A percentile compares a stretch with the other conserved stretches of the same genome.
Evolutionary conservation across 1,140 invertebrate genomes (phyloP).

Genomic region (Bombus soroeensis): DNA sequence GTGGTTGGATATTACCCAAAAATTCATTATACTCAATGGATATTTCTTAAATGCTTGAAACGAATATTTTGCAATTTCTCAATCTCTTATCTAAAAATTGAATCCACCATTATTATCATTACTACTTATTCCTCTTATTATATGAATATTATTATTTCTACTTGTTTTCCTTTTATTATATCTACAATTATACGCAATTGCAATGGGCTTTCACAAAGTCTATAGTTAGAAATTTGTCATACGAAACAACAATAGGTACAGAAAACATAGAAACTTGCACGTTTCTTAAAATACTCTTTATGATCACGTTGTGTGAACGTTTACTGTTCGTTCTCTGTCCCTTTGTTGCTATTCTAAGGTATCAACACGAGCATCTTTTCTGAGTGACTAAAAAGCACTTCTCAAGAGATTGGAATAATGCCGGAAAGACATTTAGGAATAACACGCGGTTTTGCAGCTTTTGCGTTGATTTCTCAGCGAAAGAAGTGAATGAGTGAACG

Average conservation of each 20-base stretch:
- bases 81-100: neutral
- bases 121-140: neutral
- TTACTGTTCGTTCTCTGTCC: neutral
- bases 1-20: neutral
- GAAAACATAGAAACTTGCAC: neutral
- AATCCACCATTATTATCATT: neutral
- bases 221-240: slow-evolving; percentile 6
- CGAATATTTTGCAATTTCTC: neutral
- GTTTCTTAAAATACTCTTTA: neutral
- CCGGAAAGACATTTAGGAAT: neutral
- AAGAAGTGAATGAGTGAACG: slow-evolving; percentile 16
- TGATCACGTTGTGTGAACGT: neutral
- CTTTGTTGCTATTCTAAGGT: slow-evolving; percentile 7
- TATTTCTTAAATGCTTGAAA: neutral
- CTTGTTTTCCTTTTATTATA: neutral
- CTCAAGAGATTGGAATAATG: neutral
- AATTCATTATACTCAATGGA: neutral
- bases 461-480: neutral
- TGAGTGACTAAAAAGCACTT: neutral
- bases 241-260: neutral
- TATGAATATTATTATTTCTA: neutral
- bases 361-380: neutral
- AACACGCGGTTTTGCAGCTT: neutral
- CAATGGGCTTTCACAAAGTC: neutral
- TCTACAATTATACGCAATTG: neutral